Percentiles rank a stretch among this genome's conserved stretches.
Evolutionary conservation across 2,797 vertebrate genomes (phyloP).

Genomic region (Hydrophis major): DNA sequence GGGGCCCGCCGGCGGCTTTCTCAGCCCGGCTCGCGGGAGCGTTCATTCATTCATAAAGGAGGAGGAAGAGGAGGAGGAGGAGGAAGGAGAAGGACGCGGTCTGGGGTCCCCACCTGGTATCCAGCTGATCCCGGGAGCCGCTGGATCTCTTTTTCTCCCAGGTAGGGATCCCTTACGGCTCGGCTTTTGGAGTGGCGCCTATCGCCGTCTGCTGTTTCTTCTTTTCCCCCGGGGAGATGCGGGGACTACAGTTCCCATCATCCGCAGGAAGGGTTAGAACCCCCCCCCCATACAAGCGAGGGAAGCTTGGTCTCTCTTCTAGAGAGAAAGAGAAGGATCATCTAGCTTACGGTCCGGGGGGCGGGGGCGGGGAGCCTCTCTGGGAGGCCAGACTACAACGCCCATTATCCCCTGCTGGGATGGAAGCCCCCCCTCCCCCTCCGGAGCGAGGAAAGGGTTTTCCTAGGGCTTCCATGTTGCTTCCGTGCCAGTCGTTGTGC

Average conservation of each 20-base stretch:
- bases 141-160: neutral
- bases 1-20: neutral
- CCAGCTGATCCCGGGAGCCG: neutral
- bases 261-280: neutral
- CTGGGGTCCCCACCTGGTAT: no score
- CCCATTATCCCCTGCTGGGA: neutral
- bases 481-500: no score
- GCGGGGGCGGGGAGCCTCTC: no score
- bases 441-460: neutral
- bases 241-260: neutral
- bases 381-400: neutral
- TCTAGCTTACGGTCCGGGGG: neutral
- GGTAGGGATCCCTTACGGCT: neutral
- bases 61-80: rapidly evolving
- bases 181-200: neutral
- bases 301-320: neutral
- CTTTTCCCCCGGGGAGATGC: neutral
- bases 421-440: neutral
- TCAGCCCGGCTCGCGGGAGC: neutral
- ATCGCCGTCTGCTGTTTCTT: neutral
- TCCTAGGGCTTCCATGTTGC: neutral
- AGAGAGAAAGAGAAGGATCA: neutral
- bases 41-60: slow-evolving; percentile 17
- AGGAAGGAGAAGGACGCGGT: neutral
- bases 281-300: neutral